Conservation (phyloP, 2,888 invertebrate genomes). For the Caprella mutica region DNA sequence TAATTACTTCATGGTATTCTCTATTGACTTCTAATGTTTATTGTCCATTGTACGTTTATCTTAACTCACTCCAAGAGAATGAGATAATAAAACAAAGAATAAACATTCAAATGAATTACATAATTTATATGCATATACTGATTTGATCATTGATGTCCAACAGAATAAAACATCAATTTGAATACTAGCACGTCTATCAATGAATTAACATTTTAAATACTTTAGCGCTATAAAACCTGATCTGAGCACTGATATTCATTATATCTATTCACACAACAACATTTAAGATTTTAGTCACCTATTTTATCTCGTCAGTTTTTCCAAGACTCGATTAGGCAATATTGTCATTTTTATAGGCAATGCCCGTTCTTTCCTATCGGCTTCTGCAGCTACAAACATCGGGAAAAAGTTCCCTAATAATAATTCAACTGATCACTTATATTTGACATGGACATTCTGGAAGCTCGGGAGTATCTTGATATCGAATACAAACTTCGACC, state of each 20-base stretch:
- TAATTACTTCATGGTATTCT: too few relatives aligned
- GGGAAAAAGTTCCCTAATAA: background rate
- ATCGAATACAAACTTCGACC: constrained; percentile 6
- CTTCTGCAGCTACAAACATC: too few relatives aligned
- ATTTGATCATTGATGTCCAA: constrained; percentile 6
- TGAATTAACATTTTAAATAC: constrained; percentile 8
- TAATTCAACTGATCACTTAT: constrained; percentile 8
- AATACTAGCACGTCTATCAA: constrained; percentile 5
- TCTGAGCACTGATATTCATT: background rate
- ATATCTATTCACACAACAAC: too few relatives aligned
- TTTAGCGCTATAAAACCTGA: constrained; percentile 1
- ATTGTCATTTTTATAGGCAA: too few relatives aligned
- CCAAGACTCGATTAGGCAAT: too few relatives aligned
- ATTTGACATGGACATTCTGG: constrained; percentile 1
- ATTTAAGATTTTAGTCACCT: too few relatives aligned
- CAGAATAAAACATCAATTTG: background rate
- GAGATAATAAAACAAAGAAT: constrained; percentile 10
- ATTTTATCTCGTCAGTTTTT: too few relatives aligned
- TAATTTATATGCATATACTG: constrained; percentile 8
- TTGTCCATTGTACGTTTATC: background rate
- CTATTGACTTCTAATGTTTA: background rate
- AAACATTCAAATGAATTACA: background rate
- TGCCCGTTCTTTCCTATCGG: too few relatives aligned
- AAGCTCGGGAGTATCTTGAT: constrained; percentile 4
- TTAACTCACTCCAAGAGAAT: background rate